Evolutionary conservation across 2,113 vertebrate genomes (phyloP).

Genomic region (Cyanoderma ruficeps): DNA sequence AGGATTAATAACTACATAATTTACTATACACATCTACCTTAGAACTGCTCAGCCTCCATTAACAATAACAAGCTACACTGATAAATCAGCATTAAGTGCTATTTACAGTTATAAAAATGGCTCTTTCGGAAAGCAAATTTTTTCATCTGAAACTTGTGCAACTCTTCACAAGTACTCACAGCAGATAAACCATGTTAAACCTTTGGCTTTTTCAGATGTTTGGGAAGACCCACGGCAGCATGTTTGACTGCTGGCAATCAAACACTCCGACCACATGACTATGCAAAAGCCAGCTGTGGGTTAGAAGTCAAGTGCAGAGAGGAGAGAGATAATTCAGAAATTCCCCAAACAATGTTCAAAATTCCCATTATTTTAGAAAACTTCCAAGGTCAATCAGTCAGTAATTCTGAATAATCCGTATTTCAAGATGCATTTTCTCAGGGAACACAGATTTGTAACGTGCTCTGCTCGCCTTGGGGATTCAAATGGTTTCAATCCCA

Average conservation of each 20-base stretch:
- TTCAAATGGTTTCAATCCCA: neutral
- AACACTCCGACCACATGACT: neutral
- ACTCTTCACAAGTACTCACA: neutral
- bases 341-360: neutral
- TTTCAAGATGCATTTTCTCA: neutral
- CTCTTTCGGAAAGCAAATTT: conserved; percentile 8
- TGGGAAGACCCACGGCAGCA: neutral
- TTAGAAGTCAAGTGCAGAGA: neutral
- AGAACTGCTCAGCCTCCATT: neutral
- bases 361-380: neutral
- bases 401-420: neutral
- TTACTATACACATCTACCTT: neutral
- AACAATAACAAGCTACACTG: neutral
- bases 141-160: conserved; percentile 13
- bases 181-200: neutral
- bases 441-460: fast-evolving
- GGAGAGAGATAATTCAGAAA: neutral
- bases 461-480: neutral
- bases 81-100: neutral
- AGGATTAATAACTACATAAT: conserved; percentile 13
- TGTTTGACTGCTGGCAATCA: neutral
- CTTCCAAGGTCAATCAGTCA: neutral
- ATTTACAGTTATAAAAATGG: neutral
- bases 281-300: neutral
- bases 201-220: neutral